phyloP scores from a whole-genome alignment of 2,888 invertebrate genomes.

The Megamerina dolium region DNA sequence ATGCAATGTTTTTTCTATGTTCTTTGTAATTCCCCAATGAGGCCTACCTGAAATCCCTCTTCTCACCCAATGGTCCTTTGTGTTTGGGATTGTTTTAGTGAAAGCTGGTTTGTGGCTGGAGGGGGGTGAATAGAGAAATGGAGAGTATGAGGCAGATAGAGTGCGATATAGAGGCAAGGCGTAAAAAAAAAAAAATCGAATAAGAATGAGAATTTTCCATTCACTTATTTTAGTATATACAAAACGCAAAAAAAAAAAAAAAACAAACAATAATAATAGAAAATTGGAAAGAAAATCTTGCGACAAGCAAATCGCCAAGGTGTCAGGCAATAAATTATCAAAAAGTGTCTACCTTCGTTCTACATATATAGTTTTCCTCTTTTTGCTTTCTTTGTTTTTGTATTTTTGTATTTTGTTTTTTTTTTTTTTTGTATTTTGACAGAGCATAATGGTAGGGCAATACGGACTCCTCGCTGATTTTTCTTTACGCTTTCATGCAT shows the following conservation, averaged over 20 bases:
- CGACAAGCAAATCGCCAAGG: slow-evolving; percentile 29
- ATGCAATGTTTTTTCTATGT: slow-evolving; percentile 10
- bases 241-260: slow-evolving; percentile 3
- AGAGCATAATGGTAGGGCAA: slow-evolving; percentile 8
- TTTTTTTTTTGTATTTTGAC: slow-evolving; percentile 5
- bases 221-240: too few species aligned
- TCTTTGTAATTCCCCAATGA: slow-evolving; percentile 17
- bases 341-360: slow-evolving; percentile 44
- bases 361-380: slow-evolving; percentile 27
- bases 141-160: too few species aligned
- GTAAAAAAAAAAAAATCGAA: too few species aligned
- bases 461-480: slow-evolving; percentile 7
- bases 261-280: slow-evolving; percentile 1
- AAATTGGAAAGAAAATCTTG: slow-evolving; percentile 2
- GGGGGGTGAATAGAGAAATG: too few species aligned
- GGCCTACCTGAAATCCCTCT: too few species aligned
- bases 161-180: too few species aligned
- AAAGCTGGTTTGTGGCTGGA: too few species aligned
- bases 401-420: slow-evolving; percentile 1
- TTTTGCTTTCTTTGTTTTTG: slow-evolving; percentile 5
- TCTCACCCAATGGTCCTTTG: too few species aligned
- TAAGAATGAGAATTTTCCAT: too few species aligned
- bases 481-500: slow-evolving; percentile 15
- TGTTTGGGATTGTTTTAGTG: too few species aligned
- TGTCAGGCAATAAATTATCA: slow-evolving; percentile 42